These are phyloP conservation scores for Callionymus lyra DNA, from an alignment of 2,113 vertebrate genomes.

Conservation along the genomic window DNA sequence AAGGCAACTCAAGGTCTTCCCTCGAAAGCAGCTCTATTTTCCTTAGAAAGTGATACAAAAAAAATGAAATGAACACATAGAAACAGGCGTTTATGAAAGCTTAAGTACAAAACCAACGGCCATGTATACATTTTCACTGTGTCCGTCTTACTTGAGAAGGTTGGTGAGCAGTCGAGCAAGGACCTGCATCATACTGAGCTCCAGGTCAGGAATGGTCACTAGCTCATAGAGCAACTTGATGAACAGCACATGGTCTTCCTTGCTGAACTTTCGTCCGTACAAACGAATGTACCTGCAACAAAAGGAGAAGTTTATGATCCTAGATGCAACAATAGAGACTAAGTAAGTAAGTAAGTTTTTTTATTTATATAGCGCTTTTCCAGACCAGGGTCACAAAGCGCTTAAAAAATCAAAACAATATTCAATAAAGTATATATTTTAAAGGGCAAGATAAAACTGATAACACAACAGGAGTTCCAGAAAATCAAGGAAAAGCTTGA, in stretches of 20 bases:
- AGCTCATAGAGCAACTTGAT: slow-evolving; percentile 91
- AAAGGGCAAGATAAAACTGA: no score
- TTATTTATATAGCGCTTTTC: no score
- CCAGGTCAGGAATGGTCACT: slow-evolving; percentile 86
- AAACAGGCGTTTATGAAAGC: slow-evolving; percentile 4
- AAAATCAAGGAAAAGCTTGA: no score
- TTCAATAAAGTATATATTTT: no score
- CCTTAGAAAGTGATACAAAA: slow-evolving; percentile 58
- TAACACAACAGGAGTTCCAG: no score
- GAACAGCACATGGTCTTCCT: slow-evolving; percentile 95
- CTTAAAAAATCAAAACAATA: no score
- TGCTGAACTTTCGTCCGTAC: slow-evolving; percentile 96
- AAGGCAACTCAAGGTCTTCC: slow-evolving; percentile 88
- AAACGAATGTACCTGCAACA: slow-evolving; percentile 83
- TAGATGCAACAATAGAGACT: not conserved
- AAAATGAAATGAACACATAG: slow-evolving; percentile 7
- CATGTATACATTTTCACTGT: no score
- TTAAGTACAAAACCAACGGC: no score
- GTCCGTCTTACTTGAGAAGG: slow-evolving; percentile 83
- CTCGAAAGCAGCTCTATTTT: slow-evolving; percentile 93
- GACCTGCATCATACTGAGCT: slow-evolving; percentile 98
- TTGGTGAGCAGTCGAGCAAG: slow-evolving; percentile 91
- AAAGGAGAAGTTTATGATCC: not conserved
- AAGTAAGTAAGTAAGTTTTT: no score
- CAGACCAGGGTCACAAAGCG: no score